Conservation (phyloP, 1,140 invertebrate genomes). For the Macrosteles quadrilineatus region DNA sequence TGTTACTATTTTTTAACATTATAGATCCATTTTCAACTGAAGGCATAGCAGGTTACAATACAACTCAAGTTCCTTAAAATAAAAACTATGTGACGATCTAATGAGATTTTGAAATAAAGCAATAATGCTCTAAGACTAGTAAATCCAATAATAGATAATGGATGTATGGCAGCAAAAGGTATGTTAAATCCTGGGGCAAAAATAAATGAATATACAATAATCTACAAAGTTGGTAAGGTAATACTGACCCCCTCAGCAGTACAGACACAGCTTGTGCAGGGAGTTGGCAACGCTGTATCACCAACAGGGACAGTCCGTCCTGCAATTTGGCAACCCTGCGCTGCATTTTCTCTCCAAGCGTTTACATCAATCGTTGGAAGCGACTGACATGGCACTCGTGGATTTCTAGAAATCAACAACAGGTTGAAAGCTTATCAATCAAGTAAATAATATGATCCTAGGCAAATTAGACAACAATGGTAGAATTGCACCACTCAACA, state of each 20-base stretch:
- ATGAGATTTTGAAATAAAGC: no score
- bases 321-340: conserved; percentile 77
- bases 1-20: no score
- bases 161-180: neutral
- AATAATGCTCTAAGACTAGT: no score
- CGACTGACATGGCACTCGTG: conserved; percentile 75
- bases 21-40: no score
- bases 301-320: conserved; percentile 73
- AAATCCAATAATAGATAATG: no score
- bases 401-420: conserved; percentile 66
- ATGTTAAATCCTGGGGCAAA: neutral
- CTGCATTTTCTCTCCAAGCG: conserved; percentile 72
- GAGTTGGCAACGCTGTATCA: conserved; percentile 78
- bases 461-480: neutral
- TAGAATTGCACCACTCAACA: no score
- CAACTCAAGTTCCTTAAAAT: no score
- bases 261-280: conserved; percentile 86
- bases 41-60: no score
- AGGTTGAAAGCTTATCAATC: no score
- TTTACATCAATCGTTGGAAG: conserved; percentile 77
- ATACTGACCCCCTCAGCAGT: conserved; percentile 74
- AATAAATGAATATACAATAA: neutral
- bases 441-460: no score
- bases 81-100: no score
- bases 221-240: no score